Evolutionary conservation across 2,797 vertebrate species (phyloP), one percentile per base, ranked within the genome.

Genomic region (Enteromius mattozi): DNA sequence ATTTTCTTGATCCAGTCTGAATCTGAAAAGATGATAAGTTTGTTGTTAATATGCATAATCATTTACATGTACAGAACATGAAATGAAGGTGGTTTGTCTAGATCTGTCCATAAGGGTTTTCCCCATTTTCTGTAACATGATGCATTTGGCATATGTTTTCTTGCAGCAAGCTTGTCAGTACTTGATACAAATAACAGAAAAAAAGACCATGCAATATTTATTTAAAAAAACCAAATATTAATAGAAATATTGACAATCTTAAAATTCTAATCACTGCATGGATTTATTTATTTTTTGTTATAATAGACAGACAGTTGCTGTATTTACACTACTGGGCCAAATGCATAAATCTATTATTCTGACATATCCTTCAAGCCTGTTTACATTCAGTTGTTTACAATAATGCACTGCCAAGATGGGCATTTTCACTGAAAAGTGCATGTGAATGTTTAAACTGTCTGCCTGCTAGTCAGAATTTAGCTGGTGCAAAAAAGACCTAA

Each of bases 1-100:
- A 99, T 91, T 93, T 96, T 96, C 95, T 94, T 97, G 86, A 99
- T 97, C 98, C 98, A 99, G 75, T 97, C 96, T 4, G 98, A 97
- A 90, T 98, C 98, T 99, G 92, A 51, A 81, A 82, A 33, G 40
- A n/a, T 0, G 51, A 77, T 17, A 76, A 0, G 1, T 35, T 24
- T 68, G 21, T 10, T 17, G 21, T 54, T 68, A 63, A 9, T 61
- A 74, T 27, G 30, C 56, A 66, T 71, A 65, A 40, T 37, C 45
- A 54, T 77, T 33, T 42, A 75, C 13, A 76, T 33, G 2, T 45
- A 5, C 35, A 6, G 27, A 27, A 80, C 17, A 49, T 66, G 7
- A 54, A 51, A 54, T 56, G 2, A 66, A 49, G 75, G 54, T 0
- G 6, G 3, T 76, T 76, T 37, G 63, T 56, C 72, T 76, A 56